Conservation (phyloP, 2,888 invertebrate genomes). For the Himalopsyche anomala region DNA sequence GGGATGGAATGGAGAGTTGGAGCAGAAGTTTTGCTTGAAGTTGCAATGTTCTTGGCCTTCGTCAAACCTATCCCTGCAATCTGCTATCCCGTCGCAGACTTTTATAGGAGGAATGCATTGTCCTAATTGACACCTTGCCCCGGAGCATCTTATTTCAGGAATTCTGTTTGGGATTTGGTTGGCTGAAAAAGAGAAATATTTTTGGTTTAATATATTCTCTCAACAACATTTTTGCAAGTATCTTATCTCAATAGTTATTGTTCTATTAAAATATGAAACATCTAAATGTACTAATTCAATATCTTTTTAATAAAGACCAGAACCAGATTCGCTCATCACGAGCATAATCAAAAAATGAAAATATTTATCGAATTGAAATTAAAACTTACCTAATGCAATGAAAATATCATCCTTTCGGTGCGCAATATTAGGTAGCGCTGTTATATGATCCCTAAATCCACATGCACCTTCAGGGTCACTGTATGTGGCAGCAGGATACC, state of each 20-base stretch:
- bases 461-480: constrained; percentile 78
- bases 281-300: too few species aligned
- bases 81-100: constrained; percentile 82
- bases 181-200: neutral
- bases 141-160: constrained; percentile 73
- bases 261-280: too few species aligned
- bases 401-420: constrained; percentile 76
- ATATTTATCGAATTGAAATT: too few species aligned
- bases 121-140: constrained; percentile 83
- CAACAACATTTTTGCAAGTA: too few species aligned
- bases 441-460: constrained; percentile 71
- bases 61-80: constrained; percentile 84
- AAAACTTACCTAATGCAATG: constrained; percentile 73
- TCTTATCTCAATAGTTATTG: too few species aligned
- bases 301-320: too few species aligned
- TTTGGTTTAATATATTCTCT: too few species aligned
- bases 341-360: too few species aligned
- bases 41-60: constrained; percentile 77
- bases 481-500: constrained; percentile 85
- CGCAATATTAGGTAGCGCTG: constrained; percentile 76
- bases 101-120: constrained; percentile 78
- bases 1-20: constrained; percentile 48
- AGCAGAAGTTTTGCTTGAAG: constrained; percentile 68
- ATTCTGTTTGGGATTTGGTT: neutral
- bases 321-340: too few species aligned